Percentiles rank a stretch among this genome's conserved stretches.
Evolutionary conservation across 2,888 invertebrate genomes (phyloP).

Genomic region (Junonia oenone): DNA sequence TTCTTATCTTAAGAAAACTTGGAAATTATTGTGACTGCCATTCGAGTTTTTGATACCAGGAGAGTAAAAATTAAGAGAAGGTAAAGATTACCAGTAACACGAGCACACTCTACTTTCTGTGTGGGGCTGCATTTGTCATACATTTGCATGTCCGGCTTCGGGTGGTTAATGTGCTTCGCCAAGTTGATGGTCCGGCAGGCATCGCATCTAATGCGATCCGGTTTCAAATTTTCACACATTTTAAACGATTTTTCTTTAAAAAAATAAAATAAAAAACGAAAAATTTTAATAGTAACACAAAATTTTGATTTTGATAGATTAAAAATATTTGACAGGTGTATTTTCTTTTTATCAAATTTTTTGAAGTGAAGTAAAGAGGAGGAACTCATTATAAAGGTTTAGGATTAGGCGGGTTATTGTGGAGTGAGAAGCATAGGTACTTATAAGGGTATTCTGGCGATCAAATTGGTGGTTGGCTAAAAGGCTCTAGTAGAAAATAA

Average conservation of each 20-base stretch:
- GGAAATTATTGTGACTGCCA: background rate
- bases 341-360: background rate
- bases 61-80: background rate
- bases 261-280: conserved; percentile 1
- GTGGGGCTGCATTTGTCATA: conserved; percentile 58
- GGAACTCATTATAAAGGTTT: background rate
- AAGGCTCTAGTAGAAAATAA: too few species aligned
- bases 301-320: background rate
- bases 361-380: background rate
- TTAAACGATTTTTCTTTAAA: conserved; percentile 18
- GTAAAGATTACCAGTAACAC: conserved; percentile 42
- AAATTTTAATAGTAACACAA: background rate
- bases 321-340: background rate
- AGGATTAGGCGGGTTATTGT: too few species aligned
- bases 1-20: too few species aligned
- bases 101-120: conserved; percentile 43
- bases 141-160: conserved; percentile 64
- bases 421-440: too few species aligned
- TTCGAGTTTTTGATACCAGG: background rate
- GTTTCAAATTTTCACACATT: conserved; percentile 54
- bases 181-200: conserved; percentile 67
- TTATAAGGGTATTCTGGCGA: too few species aligned
- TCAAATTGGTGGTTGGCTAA: too few species aligned
- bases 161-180: conserved; percentile 49
- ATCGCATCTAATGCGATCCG: conserved; percentile 49